Percentiles rank a stretch among this genome's conserved stretches.
phyloP scores from a whole-genome alignment of 2,113 vertebrate species.

The Erythrolamprus reginae region DNA sequence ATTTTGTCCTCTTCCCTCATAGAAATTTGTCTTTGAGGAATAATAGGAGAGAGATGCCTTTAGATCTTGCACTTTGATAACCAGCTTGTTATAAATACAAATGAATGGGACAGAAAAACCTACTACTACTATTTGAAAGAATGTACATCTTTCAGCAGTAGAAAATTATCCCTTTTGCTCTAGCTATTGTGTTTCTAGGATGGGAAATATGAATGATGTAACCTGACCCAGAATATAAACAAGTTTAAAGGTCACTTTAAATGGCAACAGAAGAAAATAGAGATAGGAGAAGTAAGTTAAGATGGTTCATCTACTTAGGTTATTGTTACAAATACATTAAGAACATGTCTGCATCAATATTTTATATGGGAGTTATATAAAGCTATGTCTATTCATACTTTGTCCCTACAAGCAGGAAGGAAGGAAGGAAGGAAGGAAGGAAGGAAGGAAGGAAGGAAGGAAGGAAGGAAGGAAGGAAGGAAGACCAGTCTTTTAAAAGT shows the following conservation, averaged over 20 bases:
- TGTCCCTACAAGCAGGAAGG: background rate
- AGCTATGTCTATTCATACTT: background rate
- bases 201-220: background rate
- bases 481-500: background rate
- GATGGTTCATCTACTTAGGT: background rate
- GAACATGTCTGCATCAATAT: background rate
- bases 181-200: background rate
- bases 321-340: background rate
- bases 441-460: background rate
- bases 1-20: background rate
- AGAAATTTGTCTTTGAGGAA: background rate
- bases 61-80: background rate
- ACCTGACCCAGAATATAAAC: background rate
- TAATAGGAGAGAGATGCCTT: background rate
- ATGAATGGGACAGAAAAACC: background rate
- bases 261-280: background rate
- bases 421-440: too few species aligned
- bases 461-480: background rate
- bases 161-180: background rate
- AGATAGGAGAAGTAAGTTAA: background rate
- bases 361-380: background rate
- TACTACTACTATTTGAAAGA: background rate
- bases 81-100: background rate
- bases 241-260: background rate
- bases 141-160: background rate